Evolutionary conservation across 2,888 invertebrate species (phyloP).

Genomic region (Helobdella robusta): DNA sequence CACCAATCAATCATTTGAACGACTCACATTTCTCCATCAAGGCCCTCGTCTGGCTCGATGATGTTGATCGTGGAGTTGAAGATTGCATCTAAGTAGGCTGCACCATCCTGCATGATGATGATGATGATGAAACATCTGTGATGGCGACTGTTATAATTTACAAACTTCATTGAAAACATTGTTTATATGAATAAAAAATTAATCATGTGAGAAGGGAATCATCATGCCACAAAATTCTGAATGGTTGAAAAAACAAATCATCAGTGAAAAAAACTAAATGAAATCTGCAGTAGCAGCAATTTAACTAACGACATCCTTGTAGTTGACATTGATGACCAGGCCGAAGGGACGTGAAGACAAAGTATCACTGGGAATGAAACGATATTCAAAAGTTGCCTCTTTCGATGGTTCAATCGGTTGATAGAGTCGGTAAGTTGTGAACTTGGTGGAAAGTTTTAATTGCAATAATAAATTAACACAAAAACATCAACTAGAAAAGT

Average conservation of each 20-base stretch:
- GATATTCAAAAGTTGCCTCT: conserved; percentile 88
- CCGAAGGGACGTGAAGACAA: conserved; percentile 94
- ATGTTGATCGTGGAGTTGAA: conserved; percentile 96
- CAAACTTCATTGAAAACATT: neutral
- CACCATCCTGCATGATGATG: conserved; percentile 55
- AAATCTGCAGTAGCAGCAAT: neutral
- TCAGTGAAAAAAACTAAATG: neutral
- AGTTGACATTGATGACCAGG: conserved; percentile 79
- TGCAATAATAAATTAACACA: too few relatives aligned
- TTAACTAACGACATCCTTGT: conserved; percentile 64
- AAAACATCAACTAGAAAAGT: too few relatives aligned
- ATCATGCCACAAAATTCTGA: neutral
- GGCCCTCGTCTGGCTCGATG: conserved; percentile 86
- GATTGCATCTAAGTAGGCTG: conserved; percentile 71
- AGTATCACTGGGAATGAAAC: conserved; percentile 87
- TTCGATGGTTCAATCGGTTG: conserved; percentile 77
- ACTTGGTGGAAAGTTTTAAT: too few relatives aligned
- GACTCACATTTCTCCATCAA: conserved; percentile 80
- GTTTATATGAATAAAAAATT: neutral
- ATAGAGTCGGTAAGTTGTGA: conserved; percentile 78
- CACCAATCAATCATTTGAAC: neutral
- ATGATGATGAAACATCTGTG: too few relatives aligned
- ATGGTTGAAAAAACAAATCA: neutral
- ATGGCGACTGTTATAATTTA: too few relatives aligned
- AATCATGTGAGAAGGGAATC: neutral